A percentile compares a stretch with the other conserved stretches of the same genome.
Conservation (phyloP, 2,113 vertebrate genomes). For the Suricata suricatta region DNA sequence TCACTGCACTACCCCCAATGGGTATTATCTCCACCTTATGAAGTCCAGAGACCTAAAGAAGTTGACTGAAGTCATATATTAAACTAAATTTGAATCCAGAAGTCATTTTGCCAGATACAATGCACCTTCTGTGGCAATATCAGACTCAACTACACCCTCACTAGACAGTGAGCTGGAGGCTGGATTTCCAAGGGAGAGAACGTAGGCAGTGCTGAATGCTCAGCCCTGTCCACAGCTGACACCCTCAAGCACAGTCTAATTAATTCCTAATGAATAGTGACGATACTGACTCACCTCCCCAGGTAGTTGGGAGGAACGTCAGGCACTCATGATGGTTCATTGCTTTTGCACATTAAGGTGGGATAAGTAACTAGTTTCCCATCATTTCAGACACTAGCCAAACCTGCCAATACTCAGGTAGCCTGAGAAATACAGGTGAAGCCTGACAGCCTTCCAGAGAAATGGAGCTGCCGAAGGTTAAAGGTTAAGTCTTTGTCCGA, state of each 20-base stretch:
- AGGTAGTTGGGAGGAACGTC: conserved; percentile 62
- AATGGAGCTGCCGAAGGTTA: background rate
- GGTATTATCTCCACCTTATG: background rate
- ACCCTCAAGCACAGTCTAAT: conserved; percentile 51
- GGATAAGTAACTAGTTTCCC: conserved; percentile 46
- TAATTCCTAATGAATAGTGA: conserved; percentile 72
- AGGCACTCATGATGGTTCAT: conserved; percentile 58
- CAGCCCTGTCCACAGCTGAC: conserved; percentile 21
- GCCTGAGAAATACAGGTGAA: conserved; percentile 20
- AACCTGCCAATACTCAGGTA: conserved; percentile 40
- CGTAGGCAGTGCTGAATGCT: background rate
- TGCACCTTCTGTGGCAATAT: background rate
- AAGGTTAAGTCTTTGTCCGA: background rate
- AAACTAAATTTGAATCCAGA: background rate
- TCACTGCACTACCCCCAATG: background rate
- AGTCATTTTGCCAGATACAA: background rate
- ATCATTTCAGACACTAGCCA: conserved; percentile 45
- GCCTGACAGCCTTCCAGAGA: background rate
- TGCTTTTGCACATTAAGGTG: conserved; percentile 64
- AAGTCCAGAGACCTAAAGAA: background rate
- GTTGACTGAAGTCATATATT: background rate
- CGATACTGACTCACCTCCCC: conserved; percentile 68
- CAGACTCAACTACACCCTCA: background rate
- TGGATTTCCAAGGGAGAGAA: background rate
- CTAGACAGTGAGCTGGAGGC: background rate